Conservation (phyloP, 2,888 invertebrate species). For the Orthosia incerta region DNA sequence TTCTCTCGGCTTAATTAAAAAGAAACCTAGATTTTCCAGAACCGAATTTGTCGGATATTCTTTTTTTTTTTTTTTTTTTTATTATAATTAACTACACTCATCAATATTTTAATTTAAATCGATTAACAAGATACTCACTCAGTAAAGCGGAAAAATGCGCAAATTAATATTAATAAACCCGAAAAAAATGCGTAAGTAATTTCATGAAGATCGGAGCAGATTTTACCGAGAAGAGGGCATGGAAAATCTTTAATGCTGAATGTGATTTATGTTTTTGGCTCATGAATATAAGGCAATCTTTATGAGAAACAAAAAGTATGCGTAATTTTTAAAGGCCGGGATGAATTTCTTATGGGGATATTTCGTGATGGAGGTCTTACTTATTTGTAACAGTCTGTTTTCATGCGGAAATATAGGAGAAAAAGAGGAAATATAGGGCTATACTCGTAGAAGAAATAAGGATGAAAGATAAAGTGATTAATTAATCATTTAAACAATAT, state of each 20-base stretch:
- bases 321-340: conserved; percentile 39
- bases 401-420: no score
- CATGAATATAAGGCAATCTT: conserved; percentile 44
- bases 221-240: conserved; percentile 10
- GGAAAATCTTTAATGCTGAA: conserved; percentile 35
- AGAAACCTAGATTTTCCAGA: conserved; percentile 11
- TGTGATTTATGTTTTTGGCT: conserved; percentile 38
- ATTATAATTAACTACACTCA: neutral
- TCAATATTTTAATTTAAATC: neutral
- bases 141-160: neutral
- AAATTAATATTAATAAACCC: neutral
- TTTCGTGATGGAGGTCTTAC: conserved; percentile 7
- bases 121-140: neutral
- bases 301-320: conserved; percentile 21
- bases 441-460: no score
- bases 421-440: no score
- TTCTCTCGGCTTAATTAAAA: conserved; percentile 32
- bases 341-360: conserved; percentile 16
- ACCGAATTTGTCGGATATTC: neutral
- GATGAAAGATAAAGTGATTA: no score
- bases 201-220: conserved; percentile 21
- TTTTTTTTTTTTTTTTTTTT: neutral
- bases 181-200: neutral
- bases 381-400: neutral
- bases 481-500: no score